Evolutionary conservation across 1,140 invertebrate genomes (phyloP).

Genomic region (Stratiolaelaps scimitus): DNA sequence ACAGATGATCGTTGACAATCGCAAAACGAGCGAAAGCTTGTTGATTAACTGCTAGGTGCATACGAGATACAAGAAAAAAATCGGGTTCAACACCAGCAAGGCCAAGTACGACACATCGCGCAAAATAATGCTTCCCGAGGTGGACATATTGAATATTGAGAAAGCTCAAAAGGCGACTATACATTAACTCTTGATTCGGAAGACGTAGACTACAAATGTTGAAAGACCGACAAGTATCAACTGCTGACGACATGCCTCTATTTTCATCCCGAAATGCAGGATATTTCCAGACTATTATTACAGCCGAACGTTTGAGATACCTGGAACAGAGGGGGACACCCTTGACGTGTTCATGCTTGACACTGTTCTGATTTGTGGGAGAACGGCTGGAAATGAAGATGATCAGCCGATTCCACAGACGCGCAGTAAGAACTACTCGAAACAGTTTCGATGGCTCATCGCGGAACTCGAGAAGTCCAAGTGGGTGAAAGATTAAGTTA

Average conservation of each 20-base stretch:
- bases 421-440: conserved; percentile 34
- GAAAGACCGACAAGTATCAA: too few species aligned
- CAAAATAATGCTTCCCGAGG: too few species aligned
- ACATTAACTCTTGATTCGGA: too few species aligned
- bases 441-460: conserved; percentile 44
- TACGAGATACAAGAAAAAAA: too few species aligned
- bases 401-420: conserved; percentile 34
- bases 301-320: conserved; percentile 37
- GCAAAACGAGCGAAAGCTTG: background rate
- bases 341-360: conserved; percentile 45
- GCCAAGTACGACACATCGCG: too few species aligned
- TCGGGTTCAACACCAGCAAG: too few species aligned
- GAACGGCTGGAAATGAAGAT: conserved; percentile 38
- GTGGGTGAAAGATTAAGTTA: conserved; percentile 33
- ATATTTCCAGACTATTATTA: conserved; percentile 44
- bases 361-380: conserved; percentile 44
- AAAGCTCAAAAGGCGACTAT: too few species aligned
- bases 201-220: too few species aligned
- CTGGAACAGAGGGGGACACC: conserved; percentile 31
- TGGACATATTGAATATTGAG: too few species aligned
- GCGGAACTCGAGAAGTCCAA: conserved; percentile 38
- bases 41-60: too few species aligned
- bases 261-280: conserved; percentile 37
- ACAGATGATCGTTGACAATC: too few species aligned
- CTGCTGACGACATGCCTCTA: too few species aligned